Base-by-base conservation (phyloP, 2,797 vertebrate genomes). In the Propithecus deckenii region DNA sequence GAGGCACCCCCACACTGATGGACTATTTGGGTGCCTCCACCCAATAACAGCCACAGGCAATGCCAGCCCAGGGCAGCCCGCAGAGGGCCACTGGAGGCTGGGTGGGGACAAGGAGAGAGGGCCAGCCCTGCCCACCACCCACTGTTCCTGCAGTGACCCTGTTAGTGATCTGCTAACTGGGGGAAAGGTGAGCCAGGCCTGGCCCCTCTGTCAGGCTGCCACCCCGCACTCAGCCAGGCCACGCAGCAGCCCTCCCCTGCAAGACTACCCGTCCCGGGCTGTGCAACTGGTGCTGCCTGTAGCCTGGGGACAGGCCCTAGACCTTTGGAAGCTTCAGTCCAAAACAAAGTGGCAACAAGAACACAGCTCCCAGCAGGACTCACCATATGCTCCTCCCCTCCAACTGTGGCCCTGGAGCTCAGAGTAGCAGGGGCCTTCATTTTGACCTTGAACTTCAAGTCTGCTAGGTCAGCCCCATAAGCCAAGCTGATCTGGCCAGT, bases 81-180 rank as follows among this genome's bases (percentile, higher is more conserved):
- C 32, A 38, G 8, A 81, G 32, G 11, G 41, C 85, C 50, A 18
- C 0, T 17, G 1, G 5, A 50, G 30, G 55, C 52, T 6, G 38
- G 55, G 43, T 0, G 22, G 35, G 48, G 12, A 41, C 7, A 13
- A 4, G 1, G 0, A 17, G 25, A 1, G 30, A 59, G 10, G 41
- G 46, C 13, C 59, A 65, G 57, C 38, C n/a, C 71, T 41, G 4
- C n/a, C 25, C 11, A 48, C n/a, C 18, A 22, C 52, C 61, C 9
- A 0, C 25, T 3, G n/a, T 59, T 38, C 5, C 74, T 2, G 0
- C 0, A 20, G 32, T 59, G 25, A 69, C 0, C 0, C 3, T 0
- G 1, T n/a, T n/a, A 65, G 17, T 65, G 20, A 76, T 15, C 65
- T 2, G 4, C 57, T 41, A 22, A 25, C 23, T 4, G 1, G 0